Base-by-base conservation (phyloP, 2,113 vertebrate genomes). In the Corydoras maculifer region DNA sequence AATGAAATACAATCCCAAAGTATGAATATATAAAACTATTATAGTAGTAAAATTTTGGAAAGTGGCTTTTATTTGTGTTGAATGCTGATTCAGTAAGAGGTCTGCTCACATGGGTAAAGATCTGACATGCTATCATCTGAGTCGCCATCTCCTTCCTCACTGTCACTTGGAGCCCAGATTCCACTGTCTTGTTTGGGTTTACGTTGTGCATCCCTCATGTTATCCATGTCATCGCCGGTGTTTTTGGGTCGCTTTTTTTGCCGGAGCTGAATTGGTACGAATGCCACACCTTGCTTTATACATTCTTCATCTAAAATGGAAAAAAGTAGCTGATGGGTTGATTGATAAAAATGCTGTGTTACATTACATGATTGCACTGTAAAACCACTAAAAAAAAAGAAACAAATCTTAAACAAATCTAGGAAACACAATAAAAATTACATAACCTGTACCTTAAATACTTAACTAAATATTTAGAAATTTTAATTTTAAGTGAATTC, bases 101-200 rank as follows among this genome's bases (percentile, higher is more conserved):
- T 11, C 32, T 59, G 82, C 93, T 91, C 71, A 98, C 96, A 0
- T 30, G 97, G 97, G 67, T 98, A 99, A 60, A 99, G 86, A 83
- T 99, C 96, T 1, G 91, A 92, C 95, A 99, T 90, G 87, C 94
- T 98, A 88, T 97, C 94, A 0, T 92, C 92, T 0, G 93, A 94
- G 58, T 93, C 87, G 0, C 82, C 87, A 64, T 80, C 83, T 0
- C 88, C 91, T 0, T 85, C 90, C 0, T 84, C 85, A 0, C 91
- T 91, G 80, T 88, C 85, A 0, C 75, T 62, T 0, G 92, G 90
- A 10, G 92, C 89, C 91, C 93, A 97, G 61, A 84, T 77, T 13
- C 69, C 82, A 2, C 66, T 84, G 0, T 78, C 79, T 0, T 80
- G 79, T 55, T 85, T 67, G 3, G 6, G 3, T 0, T 49, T 58